Base-by-base conservation (phyloP, 1,140 invertebrate genomes). In the Carposina sasakii region DNA sequence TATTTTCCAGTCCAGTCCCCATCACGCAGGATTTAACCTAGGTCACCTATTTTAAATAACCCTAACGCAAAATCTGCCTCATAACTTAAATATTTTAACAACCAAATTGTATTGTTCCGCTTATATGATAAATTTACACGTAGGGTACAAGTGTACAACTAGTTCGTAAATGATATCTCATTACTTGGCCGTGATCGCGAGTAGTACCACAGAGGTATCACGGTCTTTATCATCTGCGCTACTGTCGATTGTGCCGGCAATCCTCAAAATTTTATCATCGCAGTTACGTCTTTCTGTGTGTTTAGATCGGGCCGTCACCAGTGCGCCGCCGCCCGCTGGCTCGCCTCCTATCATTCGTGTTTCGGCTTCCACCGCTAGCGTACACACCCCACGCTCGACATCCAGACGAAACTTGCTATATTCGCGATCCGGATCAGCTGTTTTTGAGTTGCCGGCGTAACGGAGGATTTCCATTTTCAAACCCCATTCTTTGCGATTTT, bases 241-340 rank as follows among this genome's bases (percentile, higher is more conserved):
- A 57, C 65, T 58, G 58, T 52, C 63, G 75, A 68, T 66, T 78
- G 73, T 60, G 67, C 60, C 69, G 72, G 66, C 66, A 70, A 72
- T 73, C 71, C 70, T 78, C 68, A 61, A 71, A 71, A 68, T 73
- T 74, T 67, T 78, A 74, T 74, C 69, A 69, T 63, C 59, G 52
- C n/a, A 51, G 52, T 71, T 68, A 70, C 64, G 61, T 70, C 58
- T 67, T 63, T 64, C 48, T 57, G 63, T 67, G 64, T 72, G 64
- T 66, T 70, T 67, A 54, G 59, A 56, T 54, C 63, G 64, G 71
- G 74, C 76, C 71, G 64, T 58, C 55, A 68, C 72, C 66, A 73
- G 67, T 74, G 77, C 77, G 75, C 77, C 75, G 72, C 67, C 75
- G 72, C 69, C 61, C n/a, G n/a, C n/a, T n/a, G n/a, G 63, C 57